Evolutionary conservation across 92 coral and sea anemone genomes (phyloP).

Genomic region (Anthopleura xanthogrammica): DNA sequence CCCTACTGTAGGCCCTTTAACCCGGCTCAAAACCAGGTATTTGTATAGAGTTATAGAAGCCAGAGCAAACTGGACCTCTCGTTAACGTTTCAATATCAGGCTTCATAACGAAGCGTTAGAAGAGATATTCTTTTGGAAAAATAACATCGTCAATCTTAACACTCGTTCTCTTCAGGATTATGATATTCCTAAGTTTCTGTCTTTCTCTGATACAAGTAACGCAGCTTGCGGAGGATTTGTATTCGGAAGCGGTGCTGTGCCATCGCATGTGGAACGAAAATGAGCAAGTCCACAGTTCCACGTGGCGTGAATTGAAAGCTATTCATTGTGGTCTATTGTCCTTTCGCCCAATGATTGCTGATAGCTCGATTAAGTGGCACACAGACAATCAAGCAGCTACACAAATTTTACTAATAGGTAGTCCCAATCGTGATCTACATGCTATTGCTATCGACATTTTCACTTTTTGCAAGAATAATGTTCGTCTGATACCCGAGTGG

Average conservation of each 20-base stretch:
- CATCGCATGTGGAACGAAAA: constrained; percentile 33
- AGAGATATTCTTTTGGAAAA: constrained; percentile 45
- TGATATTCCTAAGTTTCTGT: constrained; percentile 10
- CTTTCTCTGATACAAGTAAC: constrained; percentile 39
- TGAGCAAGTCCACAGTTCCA: constrained; percentile 28
- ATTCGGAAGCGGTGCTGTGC: constrained; percentile 4
- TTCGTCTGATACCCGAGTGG: constrained; percentile 27
- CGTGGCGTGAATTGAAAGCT: constrained; percentile 47
- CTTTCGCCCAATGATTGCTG: neutral
- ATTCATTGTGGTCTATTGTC: constrained; percentile 28
- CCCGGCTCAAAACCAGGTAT: constrained; percentile 27
- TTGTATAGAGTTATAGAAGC: constrained; percentile 29
- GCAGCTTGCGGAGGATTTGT: constrained; percentile 36
- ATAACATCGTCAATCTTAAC: constrained; percentile 23
- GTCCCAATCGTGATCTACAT: too few species aligned
- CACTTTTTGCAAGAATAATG: constrained; percentile 14
- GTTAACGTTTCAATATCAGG: constrained; percentile 24
- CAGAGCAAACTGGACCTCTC: constrained; percentile 4
- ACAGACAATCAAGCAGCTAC: constrained; percentile 43
- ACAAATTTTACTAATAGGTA: constrained; percentile 26
- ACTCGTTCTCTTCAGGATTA: neutral
- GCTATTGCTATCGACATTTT: too few species aligned
- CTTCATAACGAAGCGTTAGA: constrained; percentile 11
- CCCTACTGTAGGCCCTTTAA: constrained; percentile 33
- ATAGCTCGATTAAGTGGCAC: constrained; percentile 19